Evolutionary conservation across 2,797 vertebrate species (phyloP), one percentile per base, ranked within the genome.

Genomic region (Vultur gryphus): DNA sequence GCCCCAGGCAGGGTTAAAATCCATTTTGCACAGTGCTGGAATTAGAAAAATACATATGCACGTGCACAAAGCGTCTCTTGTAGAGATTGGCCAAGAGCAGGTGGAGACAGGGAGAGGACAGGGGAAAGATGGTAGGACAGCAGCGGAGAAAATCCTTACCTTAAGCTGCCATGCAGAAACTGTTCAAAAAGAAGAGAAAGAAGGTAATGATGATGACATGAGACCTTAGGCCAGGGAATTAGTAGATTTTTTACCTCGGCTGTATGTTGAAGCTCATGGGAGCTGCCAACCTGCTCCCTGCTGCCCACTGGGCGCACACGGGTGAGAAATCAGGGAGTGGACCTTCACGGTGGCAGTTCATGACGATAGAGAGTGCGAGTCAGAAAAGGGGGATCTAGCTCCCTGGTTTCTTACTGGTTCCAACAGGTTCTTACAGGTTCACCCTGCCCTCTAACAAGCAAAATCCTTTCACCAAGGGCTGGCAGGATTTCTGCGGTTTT

Each of bases 231-330:
- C 24, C 2, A 3, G 14, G 13, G 15, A 64, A 24, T 48, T n/a
- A 54, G 33, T 29, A 90, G 41, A n/a, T 35, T 62, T 82, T 87
- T 87, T 78, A 75, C 23, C 21, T 55, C 62, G 76, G 65, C 26
- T 87, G 7, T 66, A 24, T 35, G 39, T 28, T 89, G 70, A 82
- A 87, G 66, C 10, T 79, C 79, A 57, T 44, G 19, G 28, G 28
- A 94, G 11, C 44, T 87, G 35, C n/a, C 5, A 59, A 1, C 9
- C 43, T 39, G n/a, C n/a, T 86, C 15, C 52, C 44, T 69, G 54
- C 51, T 90, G 54, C 26, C 37, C 0, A 0, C 3, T 66, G 52
- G 25, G 13, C 11, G 5, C 48, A 54, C 39, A 21, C 0, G 0
- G 20, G 18, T 70, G 52, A 94, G 46, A 54, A 89, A 55, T 15